A percentile compares a stretch with the other conserved stretches of the same genome.
phyloP scores from a whole-genome alignment of 2,888 invertebrate species.

The Isotomurus palustris region DNA sequence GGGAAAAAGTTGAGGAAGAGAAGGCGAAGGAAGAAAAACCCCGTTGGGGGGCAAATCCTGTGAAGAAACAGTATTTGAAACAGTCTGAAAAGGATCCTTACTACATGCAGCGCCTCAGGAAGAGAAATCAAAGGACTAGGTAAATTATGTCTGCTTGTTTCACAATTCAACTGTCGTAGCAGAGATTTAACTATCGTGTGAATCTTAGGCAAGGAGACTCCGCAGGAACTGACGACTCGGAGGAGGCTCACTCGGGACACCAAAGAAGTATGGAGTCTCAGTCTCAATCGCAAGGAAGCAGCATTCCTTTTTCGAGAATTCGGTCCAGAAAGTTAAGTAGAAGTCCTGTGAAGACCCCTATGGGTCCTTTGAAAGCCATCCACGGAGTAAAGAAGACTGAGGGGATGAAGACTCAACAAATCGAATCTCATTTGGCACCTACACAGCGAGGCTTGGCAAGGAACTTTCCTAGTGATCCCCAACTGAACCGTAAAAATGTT shows the following conservation, averaged over 20 bases:
- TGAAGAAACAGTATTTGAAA: conserved; percentile 76
- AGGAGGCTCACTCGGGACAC: no score
- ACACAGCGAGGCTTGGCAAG: not conserved
- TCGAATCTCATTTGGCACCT: not conserved
- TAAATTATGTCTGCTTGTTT: no score
- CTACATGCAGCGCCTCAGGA: conserved; percentile 53
- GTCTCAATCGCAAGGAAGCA: conserved; percentile 32
- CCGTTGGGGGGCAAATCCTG: conserved; percentile 54
- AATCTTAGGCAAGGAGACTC: conserved; percentile 10
- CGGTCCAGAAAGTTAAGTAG: conserved; percentile 11
- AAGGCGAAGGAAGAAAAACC: conserved; percentile 48
- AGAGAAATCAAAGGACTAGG: conserved; percentile 14
- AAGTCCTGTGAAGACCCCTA: conserved; percentile 10
- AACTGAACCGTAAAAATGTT: not conserved
- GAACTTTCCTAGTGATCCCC: not conserved
- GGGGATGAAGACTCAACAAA: no score
- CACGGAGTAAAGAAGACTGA: conserved; percentile 19
- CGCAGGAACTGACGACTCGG: conserved; percentile 31
- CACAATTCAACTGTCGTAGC: no score
- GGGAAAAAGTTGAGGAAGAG: conserved; percentile 12
- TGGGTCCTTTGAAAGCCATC: conserved; percentile 23
- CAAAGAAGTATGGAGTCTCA: no score
- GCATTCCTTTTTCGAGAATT: conserved; percentile 23
- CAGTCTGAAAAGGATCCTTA: conserved; percentile 86
- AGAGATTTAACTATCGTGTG: no score